These are phyloP conservation scores for Calameuta filiformis DNA, from an alignment of 2,888 invertebrate species.

Conservation along the genomic window DNA sequence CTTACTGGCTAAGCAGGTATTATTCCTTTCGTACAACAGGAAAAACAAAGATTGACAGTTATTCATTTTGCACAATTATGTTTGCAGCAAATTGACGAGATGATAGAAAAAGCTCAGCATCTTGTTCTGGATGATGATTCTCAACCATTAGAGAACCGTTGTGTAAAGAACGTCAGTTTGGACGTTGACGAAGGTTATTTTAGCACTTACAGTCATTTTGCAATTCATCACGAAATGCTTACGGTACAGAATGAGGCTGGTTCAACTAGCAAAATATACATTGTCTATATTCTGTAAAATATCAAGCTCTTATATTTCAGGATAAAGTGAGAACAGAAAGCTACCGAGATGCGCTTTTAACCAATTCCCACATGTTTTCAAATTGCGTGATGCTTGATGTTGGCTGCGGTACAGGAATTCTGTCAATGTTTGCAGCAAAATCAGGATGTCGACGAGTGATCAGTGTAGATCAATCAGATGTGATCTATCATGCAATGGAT, in stretches of 20 bases:
- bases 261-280: background rate
- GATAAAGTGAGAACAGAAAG: slow-evolving; percentile 88
- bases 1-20: slow-evolving; percentile 57
- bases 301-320: slow-evolving; percentile 55
- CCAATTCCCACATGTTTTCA: slow-evolving; percentile 76
- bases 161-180: slow-evolving; percentile 68
- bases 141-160: slow-evolving; percentile 29
- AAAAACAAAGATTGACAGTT: slow-evolving; percentile 2
- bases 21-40: background rate
- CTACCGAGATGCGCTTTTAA: slow-evolving; percentile 85
- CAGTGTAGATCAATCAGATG: slow-evolving; percentile 96
- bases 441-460: slow-evolving; percentile 92
- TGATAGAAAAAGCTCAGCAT: slow-evolving; percentile 57
- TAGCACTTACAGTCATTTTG: slow-evolving; percentile 88
- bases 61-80: background rate
- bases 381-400: slow-evolving; percentile 91
- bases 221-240: slow-evolving; percentile 95
- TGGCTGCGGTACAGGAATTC: slow-evolving; percentile 97
- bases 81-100: slow-evolving; percentile 59
- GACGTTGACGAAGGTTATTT: slow-evolving; percentile 83
- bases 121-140: slow-evolving; percentile 54
- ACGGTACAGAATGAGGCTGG: slow-evolving; percentile 69
- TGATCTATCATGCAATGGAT: slow-evolving; percentile 95
- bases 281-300: slow-evolving; percentile 10
- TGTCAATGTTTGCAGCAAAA: slow-evolving; percentile 97